Evolutionary conservation across 2,888 invertebrate genomes (phyloP).

Genomic region (Stenodema calcarata): DNA sequence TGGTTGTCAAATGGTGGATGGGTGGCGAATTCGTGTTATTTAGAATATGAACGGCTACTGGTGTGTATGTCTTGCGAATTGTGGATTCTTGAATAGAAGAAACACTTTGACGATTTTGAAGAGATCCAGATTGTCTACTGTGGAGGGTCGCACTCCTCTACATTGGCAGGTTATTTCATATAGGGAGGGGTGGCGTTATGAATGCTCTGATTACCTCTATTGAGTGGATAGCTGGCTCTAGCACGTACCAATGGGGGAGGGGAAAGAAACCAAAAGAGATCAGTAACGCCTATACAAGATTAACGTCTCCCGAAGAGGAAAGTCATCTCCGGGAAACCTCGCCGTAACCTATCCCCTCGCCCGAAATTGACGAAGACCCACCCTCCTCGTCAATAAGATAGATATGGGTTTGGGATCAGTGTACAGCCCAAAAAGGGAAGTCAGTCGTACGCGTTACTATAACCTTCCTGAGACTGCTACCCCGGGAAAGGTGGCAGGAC

Average conservation of each 20-base stretch:
- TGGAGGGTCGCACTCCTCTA: background rate
- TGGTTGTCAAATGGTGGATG: too few relatives aligned
- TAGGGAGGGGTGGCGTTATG: background rate
- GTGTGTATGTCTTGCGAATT: too few relatives aligned
- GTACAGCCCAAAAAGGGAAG: background rate
- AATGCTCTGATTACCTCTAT: background rate
- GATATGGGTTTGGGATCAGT: constrained; percentile 15
- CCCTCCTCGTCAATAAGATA: constrained; percentile 33
- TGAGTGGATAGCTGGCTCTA: background rate
- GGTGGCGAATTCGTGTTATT: too few relatives aligned
- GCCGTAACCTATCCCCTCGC: background rate
- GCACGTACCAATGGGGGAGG: background rate
- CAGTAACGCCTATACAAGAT: constrained; percentile 2
- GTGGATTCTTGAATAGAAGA: too few relatives aligned
- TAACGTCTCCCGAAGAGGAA: background rate
- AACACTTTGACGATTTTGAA: too few relatives aligned
- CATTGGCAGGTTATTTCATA: background rate
- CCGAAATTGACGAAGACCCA: background rate
- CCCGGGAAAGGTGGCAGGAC: background rate
- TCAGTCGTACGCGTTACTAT: background rate
- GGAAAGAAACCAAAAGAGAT: background rate
- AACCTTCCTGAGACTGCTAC: background rate
- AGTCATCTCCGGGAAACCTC: background rate
- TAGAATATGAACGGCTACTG: too few relatives aligned
- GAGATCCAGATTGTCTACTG: background rate